Conservation (phyloP, 2,113 vertebrate genomes). For the Spea bombifrons region DNA sequence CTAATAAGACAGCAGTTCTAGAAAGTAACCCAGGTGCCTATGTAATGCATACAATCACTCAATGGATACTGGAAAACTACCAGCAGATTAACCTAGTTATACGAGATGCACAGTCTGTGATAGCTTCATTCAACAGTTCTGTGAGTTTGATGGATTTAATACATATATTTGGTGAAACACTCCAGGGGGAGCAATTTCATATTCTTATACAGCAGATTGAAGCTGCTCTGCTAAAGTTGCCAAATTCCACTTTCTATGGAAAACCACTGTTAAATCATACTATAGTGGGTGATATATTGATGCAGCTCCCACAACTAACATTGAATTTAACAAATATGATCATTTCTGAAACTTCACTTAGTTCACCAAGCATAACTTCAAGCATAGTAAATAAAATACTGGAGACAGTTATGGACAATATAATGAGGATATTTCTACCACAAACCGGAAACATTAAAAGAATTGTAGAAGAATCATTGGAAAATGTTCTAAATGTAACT, state of each 20-base stretch:
- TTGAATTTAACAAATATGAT: conserved; percentile 10
- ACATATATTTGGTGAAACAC: background rate
- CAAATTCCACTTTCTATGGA: background rate
- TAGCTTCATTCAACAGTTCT: background rate
- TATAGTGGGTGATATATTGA: background rate
- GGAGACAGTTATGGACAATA: background rate
- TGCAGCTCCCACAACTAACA: background rate
- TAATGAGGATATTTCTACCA: background rate
- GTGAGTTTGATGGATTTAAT: background rate
- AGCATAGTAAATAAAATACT: background rate
- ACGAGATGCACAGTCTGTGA: background rate
- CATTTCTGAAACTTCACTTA: background rate
- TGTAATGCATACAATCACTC: background rate
- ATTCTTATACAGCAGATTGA: background rate
- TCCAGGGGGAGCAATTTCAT: background rate
- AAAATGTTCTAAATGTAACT: conserved; percentile 1
- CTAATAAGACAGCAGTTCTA: background rate
- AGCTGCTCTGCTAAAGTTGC: background rate
- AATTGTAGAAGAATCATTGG: background rate
- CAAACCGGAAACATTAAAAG: background rate
- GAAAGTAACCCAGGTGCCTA: background rate
- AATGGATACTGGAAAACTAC: conserved; percentile 18
- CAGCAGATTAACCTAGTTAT: background rate
- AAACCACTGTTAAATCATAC: background rate
- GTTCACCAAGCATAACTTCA: background rate